Evolutionary conservation across 2,888 invertebrate genomes (phyloP), one percentile per base, ranked within the genome.

Genomic region (Leptothorax acervorum): DNA sequence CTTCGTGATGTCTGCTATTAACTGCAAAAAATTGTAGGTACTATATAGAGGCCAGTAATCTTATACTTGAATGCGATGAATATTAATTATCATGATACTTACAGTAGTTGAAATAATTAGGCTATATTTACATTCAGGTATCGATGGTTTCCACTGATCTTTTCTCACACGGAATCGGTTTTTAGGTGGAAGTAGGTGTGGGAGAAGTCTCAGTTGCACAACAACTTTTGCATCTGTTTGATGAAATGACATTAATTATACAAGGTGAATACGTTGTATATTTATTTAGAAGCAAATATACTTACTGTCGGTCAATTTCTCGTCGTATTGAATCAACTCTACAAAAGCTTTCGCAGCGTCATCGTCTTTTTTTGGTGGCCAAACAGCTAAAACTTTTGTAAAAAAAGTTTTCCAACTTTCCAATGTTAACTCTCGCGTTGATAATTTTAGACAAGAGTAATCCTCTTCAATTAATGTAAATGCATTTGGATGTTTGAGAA

Each of bases 91-190:
- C 8, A 35, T 70, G 1, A 35, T 70, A 70, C 53, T 70, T 70
- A 70, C 53, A 15, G 23, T 70, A 35, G 35, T 70, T 39, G 53
- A 35, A 35, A 70, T 70, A 70, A 70, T 6, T 35, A 70, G n/a
- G 4, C 53, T 70, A 35, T 70, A 35, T 70, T 70, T 70, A 53
- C 70, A 70, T 70, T 70, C 35, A 15, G 53, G 35, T 53, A 70
- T 70, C 8, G 53, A 70, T 53, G 53, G 53, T 39, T 53, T 70
- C 15, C 70, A 70, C 1, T 35, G 23, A 23, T 23, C 0, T 23
- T 23, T 23, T 23, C 23, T 23, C 23, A 23, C 23, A 23, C 23
- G 23, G 23, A 23, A 23, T 23, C 23, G 23, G 23, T 23, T 23
- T 23, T 23, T 23, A 23, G 23, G 23, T 23, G 23, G 23, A 23